A percentile compares a stretch with the other conserved stretches of the same genome.
phyloP scores from a whole-genome alignment of 2,797 vertebrate genomes.

The Pelochelys cantorii region DNA sequence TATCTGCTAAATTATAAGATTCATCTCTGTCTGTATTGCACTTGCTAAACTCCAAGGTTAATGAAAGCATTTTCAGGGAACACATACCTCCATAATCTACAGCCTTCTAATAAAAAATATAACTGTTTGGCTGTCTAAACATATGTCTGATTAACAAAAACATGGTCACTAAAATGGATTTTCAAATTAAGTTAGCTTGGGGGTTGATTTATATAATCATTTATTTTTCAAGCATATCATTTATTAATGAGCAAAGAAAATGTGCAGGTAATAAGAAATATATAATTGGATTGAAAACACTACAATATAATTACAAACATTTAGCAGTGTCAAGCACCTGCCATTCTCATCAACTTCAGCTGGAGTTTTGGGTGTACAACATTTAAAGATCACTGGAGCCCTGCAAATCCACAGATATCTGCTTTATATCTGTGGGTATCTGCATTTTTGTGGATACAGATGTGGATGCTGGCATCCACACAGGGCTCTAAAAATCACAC shows the following conservation, averaged over 20 bases:
- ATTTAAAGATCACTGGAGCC: fast-evolving
- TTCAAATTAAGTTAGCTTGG: conserved; percentile 32
- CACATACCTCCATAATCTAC: conserved; percentile 38
- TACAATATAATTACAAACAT: fast-evolving
- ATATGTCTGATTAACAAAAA: conserved; percentile 35
- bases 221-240: conserved; percentile 11
- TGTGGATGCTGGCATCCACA: too few species aligned
- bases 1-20: conserved; percentile 55
- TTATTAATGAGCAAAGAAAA: conserved; percentile 29
- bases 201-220: conserved; percentile 13
- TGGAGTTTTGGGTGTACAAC: not conserved
- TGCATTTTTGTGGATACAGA: too few species aligned
- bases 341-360: not conserved
- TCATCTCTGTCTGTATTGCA: conserved; percentile 40
- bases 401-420: too few species aligned
- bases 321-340: not conserved
- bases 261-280: fast-evolving
- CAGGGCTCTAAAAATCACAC: fast-evolving
- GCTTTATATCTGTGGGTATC: too few species aligned
- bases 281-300: not conserved
- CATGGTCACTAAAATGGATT: conserved; percentile 21
- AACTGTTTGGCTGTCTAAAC: conserved; percentile 28
- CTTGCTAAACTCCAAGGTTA: conserved; percentile 44
- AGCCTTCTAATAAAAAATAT: conserved; percentile 52
- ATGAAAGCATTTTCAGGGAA: conserved; percentile 63